phyloP scores from a whole-genome alignment of 2,797 vertebrate species.

The Sebastes elongatus region DNA sequence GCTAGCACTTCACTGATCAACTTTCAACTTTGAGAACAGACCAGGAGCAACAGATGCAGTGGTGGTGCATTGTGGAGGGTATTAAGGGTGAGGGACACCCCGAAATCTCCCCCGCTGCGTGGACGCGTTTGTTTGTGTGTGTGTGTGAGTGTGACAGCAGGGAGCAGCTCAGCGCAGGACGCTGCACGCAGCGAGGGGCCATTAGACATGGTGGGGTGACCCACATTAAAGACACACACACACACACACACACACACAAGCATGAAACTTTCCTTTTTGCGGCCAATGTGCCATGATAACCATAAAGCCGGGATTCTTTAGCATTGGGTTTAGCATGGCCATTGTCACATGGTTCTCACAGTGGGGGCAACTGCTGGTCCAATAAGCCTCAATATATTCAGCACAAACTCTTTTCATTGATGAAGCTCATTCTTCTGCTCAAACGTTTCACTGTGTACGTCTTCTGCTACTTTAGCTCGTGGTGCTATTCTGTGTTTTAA shows the following conservation, averaged over 20 bases:
- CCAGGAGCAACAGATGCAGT: constrained; percentile 81
- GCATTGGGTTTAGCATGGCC: constrained; percentile 64
- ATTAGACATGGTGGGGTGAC: constrained; percentile 89
- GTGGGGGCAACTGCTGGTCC: constrained; percentile 45
- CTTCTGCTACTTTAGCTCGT: not conserved
- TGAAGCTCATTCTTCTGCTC: constrained; percentile 42
- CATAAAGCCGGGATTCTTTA: constrained; percentile 77
- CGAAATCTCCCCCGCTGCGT: constrained; percentile 79
- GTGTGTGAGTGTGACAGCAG: constrained; percentile 73
- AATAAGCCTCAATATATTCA: constrained; percentile 50
- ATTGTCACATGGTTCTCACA: constrained; percentile 76
- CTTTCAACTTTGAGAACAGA: constrained; percentile 79
- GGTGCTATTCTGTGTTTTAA: not conserved
- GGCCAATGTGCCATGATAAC: constrained; percentile 79
- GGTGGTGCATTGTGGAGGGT: constrained; percentile 74
- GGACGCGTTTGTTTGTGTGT: constrained; percentile 72
- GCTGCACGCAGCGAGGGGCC: constrained; percentile 85
- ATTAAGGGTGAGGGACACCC: constrained; percentile 83
- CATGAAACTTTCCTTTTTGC: constrained; percentile 69
- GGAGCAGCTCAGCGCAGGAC: constrained; percentile 83
- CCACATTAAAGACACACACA: constrained; percentile 80
- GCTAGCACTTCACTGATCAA: constrained; percentile 73
- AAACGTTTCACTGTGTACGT: constrained; percentile 8
- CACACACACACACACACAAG: constrained; percentile 54
- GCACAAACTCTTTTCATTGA: constrained; percentile 40